A percentile compares a stretch with the other conserved stretches of the same genome.
Evolutionary conservation across 2,888 invertebrate species (phyloP).

Genomic region (Herminia tarsipennalis): DNA sequence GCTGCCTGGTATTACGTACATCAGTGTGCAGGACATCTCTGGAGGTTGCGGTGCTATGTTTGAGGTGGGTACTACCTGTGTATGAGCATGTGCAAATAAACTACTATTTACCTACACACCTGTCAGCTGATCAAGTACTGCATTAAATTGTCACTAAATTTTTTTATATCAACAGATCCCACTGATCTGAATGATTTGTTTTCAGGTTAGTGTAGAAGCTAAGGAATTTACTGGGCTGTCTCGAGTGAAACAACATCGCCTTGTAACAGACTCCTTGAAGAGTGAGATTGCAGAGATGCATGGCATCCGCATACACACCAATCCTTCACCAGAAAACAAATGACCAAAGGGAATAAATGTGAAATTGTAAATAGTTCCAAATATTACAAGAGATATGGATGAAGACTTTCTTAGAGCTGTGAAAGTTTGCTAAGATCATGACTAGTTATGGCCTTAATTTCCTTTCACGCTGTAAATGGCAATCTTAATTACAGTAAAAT

Average conservation of each 20-base stretch:
- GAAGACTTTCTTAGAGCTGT: no score
- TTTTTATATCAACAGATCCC: no score
- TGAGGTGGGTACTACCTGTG: conserved; percentile 86
- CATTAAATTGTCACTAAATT: no score
- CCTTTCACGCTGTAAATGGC: no score
- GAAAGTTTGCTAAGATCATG: no score
- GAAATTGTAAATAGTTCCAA: not conserved
- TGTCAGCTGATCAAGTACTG: not conserved
- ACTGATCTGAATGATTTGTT: no score
- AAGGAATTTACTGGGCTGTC: conserved; percentile 89
- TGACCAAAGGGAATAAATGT: conserved; percentile 3
- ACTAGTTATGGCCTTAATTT: no score
- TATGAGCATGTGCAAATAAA: no score
- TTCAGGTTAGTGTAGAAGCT: conserved; percentile 86
- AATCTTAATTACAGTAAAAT: not conserved
- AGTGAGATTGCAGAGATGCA: conserved; percentile 94
- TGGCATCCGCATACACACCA: conserved; percentile 91
- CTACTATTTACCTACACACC: no score
- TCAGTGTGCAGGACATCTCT: conserved; percentile 90
- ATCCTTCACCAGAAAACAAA: conserved; percentile 66
- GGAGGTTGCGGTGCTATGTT: conserved; percentile 95
- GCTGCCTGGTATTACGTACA: conserved; percentile 87
- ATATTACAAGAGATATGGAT: not conserved
- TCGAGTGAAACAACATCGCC: conserved; percentile 90
- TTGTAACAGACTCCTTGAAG: conserved; percentile 90